Evolutionary conservation across 1,140 invertebrate species (phyloP), one percentile per base, ranked within the genome.

Genomic region (Vollenhovia emeryi): DNA sequence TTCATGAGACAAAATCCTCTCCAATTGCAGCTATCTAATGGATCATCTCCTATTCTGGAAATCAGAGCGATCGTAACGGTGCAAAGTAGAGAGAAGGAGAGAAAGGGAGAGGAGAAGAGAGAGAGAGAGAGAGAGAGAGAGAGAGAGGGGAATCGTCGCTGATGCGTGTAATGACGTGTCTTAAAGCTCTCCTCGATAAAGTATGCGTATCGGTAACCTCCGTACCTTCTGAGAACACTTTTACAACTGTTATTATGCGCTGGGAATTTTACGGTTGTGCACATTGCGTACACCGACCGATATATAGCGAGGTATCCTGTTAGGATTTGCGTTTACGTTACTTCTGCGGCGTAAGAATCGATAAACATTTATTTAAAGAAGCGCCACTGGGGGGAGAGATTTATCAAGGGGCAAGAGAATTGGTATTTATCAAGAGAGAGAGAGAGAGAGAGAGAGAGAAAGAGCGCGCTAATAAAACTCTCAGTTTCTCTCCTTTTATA

Each of bases 241-340:
- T 71, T 82, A 48, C 50, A 36, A 36, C 48, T 24, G 66, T 71
- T 82, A 82, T 80, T 82, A 33, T 52, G n/a, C 50, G 36, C 36
- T 57, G 78, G 52, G 50, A 71, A 82, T 71, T 82, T 82, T 71
- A 82, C 50, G 78, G 66, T 82, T 21, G n/a, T 82, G 78, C 78
- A 82, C 78, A 82, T 82, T 57, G 66, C 66, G 66, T 45, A 71
- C 66, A 24, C 36, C 50, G 64, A 13, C 33, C 66, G 50, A 57
- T 52, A 27, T 71, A 45, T 45, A 73, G 57, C 57, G 13, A 27
- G 43, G 30, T 43, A 57, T 73, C 64, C 78, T 82, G 66, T 48
- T 73, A 30, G 66, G 13, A 59, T 69, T 80, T 24, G 48, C 48
- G 27, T 55, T 59, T 40, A 27, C 52, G 11, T 57, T 57, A 33